Evolutionary conservation across 2,113 vertebrate genomes (phyloP).

Genomic region (Oryzias curvinotus): DNA sequence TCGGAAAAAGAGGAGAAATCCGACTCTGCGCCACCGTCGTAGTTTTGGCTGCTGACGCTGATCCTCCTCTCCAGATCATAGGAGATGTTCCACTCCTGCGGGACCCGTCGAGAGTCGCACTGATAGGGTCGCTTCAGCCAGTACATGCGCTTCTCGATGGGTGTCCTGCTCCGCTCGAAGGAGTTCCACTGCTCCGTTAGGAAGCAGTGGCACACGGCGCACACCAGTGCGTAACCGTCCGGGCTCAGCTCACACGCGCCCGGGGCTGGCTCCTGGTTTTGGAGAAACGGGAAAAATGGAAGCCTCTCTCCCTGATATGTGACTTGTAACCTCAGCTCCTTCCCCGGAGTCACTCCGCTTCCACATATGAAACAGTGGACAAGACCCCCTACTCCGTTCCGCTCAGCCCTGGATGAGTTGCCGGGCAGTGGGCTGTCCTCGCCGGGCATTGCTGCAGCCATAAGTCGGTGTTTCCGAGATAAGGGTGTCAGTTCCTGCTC

Average conservation of each 20-base stretch:
- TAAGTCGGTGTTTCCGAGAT: constrained; percentile 89
- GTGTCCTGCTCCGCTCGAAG: constrained; percentile 91
- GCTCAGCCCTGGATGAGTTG: constrained; percentile 67
- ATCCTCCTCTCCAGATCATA: constrained; percentile 79
- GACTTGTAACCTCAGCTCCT: constrained; percentile 84
- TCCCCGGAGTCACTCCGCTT: constrained; percentile 85
- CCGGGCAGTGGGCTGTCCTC: constrained; percentile 71
- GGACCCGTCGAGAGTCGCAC: constrained; percentile 80
- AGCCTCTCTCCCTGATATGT: constrained; percentile 75
- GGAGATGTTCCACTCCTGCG: constrained; percentile 84
- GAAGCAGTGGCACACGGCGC: constrained; percentile 94
- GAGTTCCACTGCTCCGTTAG: constrained; percentile 93
- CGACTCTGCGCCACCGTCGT: constrained; percentile 79
- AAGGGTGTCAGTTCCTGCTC: constrained; percentile 76
- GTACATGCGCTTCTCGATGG: constrained; percentile 95
- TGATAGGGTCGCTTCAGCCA: constrained; percentile 94
- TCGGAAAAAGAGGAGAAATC: constrained; percentile 88
- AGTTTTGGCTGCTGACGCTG: constrained; percentile 64
- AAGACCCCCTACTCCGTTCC: constrained; percentile 72
- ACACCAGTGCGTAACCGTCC: constrained; percentile 87
- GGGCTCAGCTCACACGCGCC: constrained; percentile 84
- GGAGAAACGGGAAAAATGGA: constrained; percentile 91
- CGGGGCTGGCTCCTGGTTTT: constrained; percentile 93
- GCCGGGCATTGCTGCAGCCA: constrained; percentile 81
- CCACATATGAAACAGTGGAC: constrained; percentile 92